Evolutionary conservation across 2,888 invertebrate species (phyloP), one percentile per base, ranked within the genome.

Genomic region (Metopia argyrocephala): DNA sequence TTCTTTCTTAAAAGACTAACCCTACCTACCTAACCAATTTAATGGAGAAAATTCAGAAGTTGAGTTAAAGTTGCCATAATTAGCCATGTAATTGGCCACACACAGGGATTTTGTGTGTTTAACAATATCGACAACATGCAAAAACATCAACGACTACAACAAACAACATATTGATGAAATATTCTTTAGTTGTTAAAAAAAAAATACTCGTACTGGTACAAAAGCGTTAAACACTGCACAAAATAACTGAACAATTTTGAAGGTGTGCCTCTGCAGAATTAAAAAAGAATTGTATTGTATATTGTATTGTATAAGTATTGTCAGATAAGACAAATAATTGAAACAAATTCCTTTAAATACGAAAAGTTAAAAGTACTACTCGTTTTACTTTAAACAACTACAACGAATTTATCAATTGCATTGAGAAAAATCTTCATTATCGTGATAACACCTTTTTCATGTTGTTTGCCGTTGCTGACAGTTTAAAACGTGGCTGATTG

Each of bases 81-180:
- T 85, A 83, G 83, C 66, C 1, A 82, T 83, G 78, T 82, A 83
- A 85, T 84, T 82, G 83, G 79, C 82, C 84, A 82, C 85, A 85
- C 84, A 83, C 83, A 76, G 76, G 57, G 76, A 46, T 46, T 46
- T n/a, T 31, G 57, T 27, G 57, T 23, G 50, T 25, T 28, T 15
- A 23, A 15, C 20, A 45, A 12, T 9, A 12, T 38, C 78, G 25
- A 64, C 56, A 71, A 65, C 54, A 21, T 23, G n/a, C n/a, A n/a
- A n/a, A n/a, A n/a, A n/a, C 6, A 28, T 9, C 61, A 5, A 31
- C 31, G 45, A 66, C 52, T 52, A 31, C 28, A 54, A 23, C 31
- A 12, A 54, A 57, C 38, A 27, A 50, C 27, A 23, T 21, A 12
- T 38, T 38, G n/a, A 69, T 71, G 31, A 52, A 52, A n/a, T 20